Conservation (phyloP, 2,888 invertebrate genomes). For the Agrochola lychnidis region DNA sequence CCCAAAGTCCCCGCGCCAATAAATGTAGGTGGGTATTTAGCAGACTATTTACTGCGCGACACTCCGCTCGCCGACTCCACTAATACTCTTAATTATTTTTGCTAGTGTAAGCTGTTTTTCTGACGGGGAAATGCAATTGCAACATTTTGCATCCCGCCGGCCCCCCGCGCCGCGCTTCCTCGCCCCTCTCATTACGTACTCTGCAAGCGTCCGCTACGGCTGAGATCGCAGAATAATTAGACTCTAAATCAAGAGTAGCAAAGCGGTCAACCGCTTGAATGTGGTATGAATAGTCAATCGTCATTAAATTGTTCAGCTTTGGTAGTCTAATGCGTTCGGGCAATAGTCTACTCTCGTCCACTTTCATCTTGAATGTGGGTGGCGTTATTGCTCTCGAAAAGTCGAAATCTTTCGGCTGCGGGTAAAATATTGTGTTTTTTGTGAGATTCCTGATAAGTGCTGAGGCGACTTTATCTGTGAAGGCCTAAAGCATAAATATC, state of each 20-base stretch:
- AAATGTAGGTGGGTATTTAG: constrained; percentile 90
- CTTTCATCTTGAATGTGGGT: constrained; percentile 60
- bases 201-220: constrained; percentile 84
- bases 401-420: constrained; percentile 59
- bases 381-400: constrained; percentile 61
- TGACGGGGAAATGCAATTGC: constrained; percentile 88
- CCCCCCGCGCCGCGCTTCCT: constrained; percentile 61
- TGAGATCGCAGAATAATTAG: constrained; percentile 89
- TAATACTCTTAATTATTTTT: constrained; percentile 91
- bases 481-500: constrained; percentile 64
- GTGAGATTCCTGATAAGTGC: constrained; percentile 61
- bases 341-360: constrained; percentile 68
- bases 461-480: constrained; percentile 62
- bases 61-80: constrained; percentile 85
- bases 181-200: constrained; percentile 86
- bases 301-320: constrained; percentile 90
- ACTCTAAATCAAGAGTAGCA: constrained; percentile 89
- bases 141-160: constrained; percentile 87
- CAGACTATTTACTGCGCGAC: constrained; percentile 89
- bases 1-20: constrained; percentile 85
- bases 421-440: constrained; percentile 60
- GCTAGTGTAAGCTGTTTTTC: constrained; percentile 90
- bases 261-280: constrained; percentile 88
- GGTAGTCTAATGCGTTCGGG: constrained; percentile 86
- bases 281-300: constrained; percentile 90